These are phyloP conservation scores for Lemur catta DNA, from an alignment of 2,797 vertebrate species.

Conservation along the genomic window DNA sequence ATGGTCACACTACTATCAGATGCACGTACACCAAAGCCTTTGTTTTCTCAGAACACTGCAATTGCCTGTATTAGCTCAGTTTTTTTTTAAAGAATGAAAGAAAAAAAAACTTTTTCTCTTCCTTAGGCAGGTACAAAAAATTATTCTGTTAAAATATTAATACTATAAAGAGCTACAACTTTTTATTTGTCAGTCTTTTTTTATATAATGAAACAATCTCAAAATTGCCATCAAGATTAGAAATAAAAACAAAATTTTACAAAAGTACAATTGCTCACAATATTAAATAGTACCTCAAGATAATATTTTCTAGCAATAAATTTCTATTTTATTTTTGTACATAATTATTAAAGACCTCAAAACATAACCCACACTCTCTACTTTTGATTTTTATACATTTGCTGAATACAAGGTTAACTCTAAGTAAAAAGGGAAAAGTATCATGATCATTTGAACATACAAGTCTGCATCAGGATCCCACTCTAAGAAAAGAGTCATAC, in stretches of 20 bases:
- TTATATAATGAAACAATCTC: neutral
- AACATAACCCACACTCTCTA: neutral
- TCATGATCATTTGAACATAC: neutral
- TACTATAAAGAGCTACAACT: neutral
- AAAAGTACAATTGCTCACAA: conserved; percentile 2
- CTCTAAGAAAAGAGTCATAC: neutral
- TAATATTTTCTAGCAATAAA: neutral
- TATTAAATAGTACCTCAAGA: neutral
- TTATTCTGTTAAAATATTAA: conserved; percentile 54
- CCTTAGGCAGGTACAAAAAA: conserved; percentile 21
- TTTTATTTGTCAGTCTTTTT: neutral
- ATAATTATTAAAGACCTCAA: neutral
- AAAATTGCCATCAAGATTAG: neutral
- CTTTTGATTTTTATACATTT: neutral
- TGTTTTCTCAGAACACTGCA: conserved; percentile 77
- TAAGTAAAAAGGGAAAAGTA: neutral
- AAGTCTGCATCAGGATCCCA: neutral
- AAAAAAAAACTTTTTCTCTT: conserved; percentile 68
- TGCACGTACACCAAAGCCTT: conserved; percentile 76
- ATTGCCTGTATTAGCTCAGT: conserved; percentile 73
- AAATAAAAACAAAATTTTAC: conserved; percentile 29
- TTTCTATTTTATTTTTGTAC: neutral
- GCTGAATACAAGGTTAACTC: neutral
- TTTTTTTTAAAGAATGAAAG: conserved; percentile 34
- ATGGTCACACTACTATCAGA: conserved; percentile 79